These are phyloP conservation scores for Diprion similis DNA, from an alignment of 1,140 invertebrate genomes.

Conservation along the genomic window DNA sequence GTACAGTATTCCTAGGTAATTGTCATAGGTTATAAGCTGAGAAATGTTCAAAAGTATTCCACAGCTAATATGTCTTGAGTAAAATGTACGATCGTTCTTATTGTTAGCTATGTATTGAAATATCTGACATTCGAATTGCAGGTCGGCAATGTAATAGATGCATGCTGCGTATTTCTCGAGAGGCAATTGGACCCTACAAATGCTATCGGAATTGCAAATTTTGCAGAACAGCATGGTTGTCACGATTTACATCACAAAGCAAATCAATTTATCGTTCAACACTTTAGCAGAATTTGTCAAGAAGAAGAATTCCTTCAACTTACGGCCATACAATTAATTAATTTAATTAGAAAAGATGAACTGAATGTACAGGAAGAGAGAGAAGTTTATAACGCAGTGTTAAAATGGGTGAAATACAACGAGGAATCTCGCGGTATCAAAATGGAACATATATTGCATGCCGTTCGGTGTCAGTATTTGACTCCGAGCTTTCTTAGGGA, in stretches of 20 bases:
- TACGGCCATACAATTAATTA: slow-evolving; percentile 78
- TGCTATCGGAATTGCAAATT: slow-evolving; percentile 91
- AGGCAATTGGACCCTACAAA: slow-evolving; percentile 91
- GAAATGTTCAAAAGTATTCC: too few species aligned
- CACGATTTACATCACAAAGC: slow-evolving; percentile 83
- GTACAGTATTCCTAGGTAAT: slow-evolving; percentile 55
- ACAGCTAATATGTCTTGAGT: too few species aligned
- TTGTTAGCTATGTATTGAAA: background rate
- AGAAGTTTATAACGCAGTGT: slow-evolving; percentile 90
- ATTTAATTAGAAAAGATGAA: slow-evolving; percentile 84
- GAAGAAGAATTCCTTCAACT: slow-evolving; percentile 91
- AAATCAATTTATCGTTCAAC: slow-evolving; percentile 87
- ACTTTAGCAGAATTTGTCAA: slow-evolving; percentile 89
- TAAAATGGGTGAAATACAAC: slow-evolving; percentile 90
- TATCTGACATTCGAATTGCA: slow-evolving; percentile 45
- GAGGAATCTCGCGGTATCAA: slow-evolving; percentile 82
- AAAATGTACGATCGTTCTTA: background rate
- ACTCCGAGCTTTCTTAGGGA: slow-evolving; percentile 89
- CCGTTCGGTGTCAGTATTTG: slow-evolving; percentile 88
- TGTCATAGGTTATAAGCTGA: background rate
- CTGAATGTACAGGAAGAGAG: slow-evolving; percentile 89
- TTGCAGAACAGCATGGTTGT: slow-evolving; percentile 91
- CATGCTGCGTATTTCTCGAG: slow-evolving; percentile 89
- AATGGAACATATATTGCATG: slow-evolving; percentile 86
- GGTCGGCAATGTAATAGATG: slow-evolving; percentile 89